Base-by-base conservation (phyloP, 2,113 vertebrate genomes). In the Sylvietta virens region DNA sequence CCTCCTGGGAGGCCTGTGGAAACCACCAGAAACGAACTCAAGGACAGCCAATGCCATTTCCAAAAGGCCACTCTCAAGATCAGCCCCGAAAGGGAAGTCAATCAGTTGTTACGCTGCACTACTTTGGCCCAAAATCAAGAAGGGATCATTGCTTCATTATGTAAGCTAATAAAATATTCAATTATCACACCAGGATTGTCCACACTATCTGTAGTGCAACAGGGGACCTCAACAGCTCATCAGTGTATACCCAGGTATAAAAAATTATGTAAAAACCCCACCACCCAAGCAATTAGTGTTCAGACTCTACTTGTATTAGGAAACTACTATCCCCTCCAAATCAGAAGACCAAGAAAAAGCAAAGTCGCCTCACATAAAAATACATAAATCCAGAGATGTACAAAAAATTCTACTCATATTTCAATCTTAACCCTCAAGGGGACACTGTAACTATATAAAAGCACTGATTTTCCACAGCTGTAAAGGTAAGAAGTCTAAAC, bases 1-100 rank as follows among this genome's bases (percentile, higher is more conserved):
- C 99, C 4, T 99, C 99, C 77, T 99, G 99, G 50, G 99, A 98
- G 35, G 99, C 99, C 99, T 99, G 86, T 9, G 71, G 66, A 93
- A 69, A 95, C 92, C 94, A 91, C 86, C 19, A 31, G 35, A 69
- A 92, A 40, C 33, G 6, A 73, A 45, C 91, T 67, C 85, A 88
- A 86, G 72, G 10, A 42, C 78, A 50, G 58, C 35, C 76, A 48
- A 8, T 24, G 86, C 76, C 9, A 23, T 7, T 76, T 56, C 62
- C 56, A 80, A 77, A 61, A 47, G 88, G 60, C 48, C 45, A 26
- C 30, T 27, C 73, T 58, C 81, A 60, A 87, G 67, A 89, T 44
- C 83, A 51, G 83, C 70, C 80, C 69, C n/a, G 42, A 48, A 58
- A 62, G 14, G 65, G 77, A 88, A 89, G 48, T 56, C 82, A 4